A percentile compares a stretch with the other conserved stretches of the same genome.
phyloP scores from a whole-genome alignment of 2,113 vertebrate species.

The Ondatra zibethicus region DNA sequence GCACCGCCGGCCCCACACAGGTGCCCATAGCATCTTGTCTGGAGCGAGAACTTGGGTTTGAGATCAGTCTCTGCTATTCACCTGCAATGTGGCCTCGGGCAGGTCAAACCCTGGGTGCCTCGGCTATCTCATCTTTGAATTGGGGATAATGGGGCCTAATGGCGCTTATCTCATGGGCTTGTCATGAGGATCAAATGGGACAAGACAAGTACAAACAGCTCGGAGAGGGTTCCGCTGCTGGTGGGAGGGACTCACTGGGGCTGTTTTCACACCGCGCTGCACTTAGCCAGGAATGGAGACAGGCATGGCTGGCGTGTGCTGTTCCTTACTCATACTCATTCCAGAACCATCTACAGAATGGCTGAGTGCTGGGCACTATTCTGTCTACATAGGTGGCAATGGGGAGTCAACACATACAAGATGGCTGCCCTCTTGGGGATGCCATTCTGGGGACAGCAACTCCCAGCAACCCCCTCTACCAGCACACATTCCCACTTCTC shows the following conservation, averaged over 20 bases:
- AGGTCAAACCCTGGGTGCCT: constrained; percentile 53
- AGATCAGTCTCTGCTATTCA: constrained; percentile 15
- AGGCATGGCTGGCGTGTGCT: fast-evolving
- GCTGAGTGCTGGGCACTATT: not conserved
- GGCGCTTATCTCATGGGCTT: constrained; percentile 53
- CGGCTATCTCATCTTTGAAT: constrained; percentile 66
- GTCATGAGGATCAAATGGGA: constrained; percentile 33
- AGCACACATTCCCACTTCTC: not conserved
- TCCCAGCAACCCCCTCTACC: not conserved
- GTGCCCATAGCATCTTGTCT: not conserved
- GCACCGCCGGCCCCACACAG: fast-evolving
- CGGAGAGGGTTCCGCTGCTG: not conserved
- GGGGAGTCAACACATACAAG: not conserved
- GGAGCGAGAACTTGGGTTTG: not conserved
- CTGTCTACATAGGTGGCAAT: not conserved
- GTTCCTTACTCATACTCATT: not conserved
- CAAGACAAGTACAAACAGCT: not conserved
- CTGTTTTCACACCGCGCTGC: not conserved
- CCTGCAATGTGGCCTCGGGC: constrained; percentile 55
- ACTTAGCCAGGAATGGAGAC: not conserved
- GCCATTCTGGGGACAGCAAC: not conserved
- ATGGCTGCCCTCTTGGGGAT: not conserved
- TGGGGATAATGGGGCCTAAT: constrained; percentile 64
- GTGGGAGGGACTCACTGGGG: not conserved
- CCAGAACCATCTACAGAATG: not conserved